These are phyloP conservation scores for Zophobas atratus DNA, from an alignment of 1,140 invertebrate genomes.

Conservation along the genomic window DNA sequence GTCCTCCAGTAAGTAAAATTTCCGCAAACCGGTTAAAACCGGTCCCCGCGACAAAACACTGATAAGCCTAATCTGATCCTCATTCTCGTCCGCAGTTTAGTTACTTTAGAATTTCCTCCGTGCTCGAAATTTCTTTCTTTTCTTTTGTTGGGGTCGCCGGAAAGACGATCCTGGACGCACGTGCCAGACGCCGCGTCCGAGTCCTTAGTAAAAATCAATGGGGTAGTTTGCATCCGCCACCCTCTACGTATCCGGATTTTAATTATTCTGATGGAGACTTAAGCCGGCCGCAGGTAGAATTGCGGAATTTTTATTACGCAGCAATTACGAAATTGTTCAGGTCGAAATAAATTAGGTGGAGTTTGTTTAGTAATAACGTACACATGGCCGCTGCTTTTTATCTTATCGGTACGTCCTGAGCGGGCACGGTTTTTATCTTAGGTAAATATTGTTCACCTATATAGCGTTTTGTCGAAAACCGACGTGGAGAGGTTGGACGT, in stretches of 20 bases:
- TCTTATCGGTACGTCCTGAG: slow-evolving; percentile 56
- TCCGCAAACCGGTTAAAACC: neutral
- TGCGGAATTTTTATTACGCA: slow-evolving; percentile 36
- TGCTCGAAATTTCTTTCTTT: no score
- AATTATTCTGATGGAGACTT: slow-evolving; percentile 18
- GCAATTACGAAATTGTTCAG: slow-evolving; percentile 39
- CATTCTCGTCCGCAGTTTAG: no score
- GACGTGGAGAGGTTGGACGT: slow-evolving; percentile 1
- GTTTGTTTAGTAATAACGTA: slow-evolving; percentile 42
- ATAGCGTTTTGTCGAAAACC: slow-evolving; percentile 45
- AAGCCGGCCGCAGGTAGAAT: slow-evolving; percentile 5
- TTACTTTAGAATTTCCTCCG: no score
- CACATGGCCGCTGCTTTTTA: slow-evolving; percentile 52
- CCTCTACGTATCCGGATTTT: neutral
- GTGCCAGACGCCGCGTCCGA: slow-evolving; percentile 4
- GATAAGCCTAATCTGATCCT: no score
- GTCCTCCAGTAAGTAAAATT: no score
- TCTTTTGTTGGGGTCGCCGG: neutral
- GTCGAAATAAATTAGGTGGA: slow-evolving; percentile 42
- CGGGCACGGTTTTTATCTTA: slow-evolving; percentile 53
- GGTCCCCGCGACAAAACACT: neutral
- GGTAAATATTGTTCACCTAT: slow-evolving; percentile 56
- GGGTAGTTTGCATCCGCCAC: slow-evolving; percentile 12
- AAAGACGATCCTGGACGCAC: slow-evolving; percentile 23
- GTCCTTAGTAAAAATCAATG: slow-evolving; percentile 38